A percentile compares a stretch with the other conserved stretches of the same genome.
phyloP scores from a whole-genome alignment of 2,113 vertebrate genomes.

The Atlantisia rogersi region DNA sequence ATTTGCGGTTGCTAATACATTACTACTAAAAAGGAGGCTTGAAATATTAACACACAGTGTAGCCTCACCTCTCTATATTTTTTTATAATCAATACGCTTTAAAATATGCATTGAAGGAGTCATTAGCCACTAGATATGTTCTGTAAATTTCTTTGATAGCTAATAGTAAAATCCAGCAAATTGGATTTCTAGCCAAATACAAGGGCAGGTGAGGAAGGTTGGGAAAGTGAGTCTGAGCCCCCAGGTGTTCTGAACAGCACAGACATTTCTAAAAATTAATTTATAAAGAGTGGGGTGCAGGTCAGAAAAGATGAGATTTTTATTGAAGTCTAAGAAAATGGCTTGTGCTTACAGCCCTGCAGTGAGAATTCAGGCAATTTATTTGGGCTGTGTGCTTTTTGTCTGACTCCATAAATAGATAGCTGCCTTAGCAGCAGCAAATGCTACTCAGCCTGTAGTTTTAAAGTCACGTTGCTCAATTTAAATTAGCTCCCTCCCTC shows the following conservation, averaged over 20 bases:
- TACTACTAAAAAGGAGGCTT: background rate
- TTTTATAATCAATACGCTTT: background rate
- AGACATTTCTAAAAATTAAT: background rate
- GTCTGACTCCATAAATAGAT: conserved; percentile 77
- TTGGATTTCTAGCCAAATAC: conserved; percentile 27
- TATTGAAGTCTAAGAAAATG: background rate
- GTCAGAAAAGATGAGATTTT: background rate
- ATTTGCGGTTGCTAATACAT: background rate
- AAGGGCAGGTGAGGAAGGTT: background rate
- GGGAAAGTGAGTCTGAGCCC: background rate
- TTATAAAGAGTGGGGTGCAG: background rate
- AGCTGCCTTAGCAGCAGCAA: conserved; percentile 73
- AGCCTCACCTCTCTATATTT: background rate
- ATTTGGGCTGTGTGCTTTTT: conserved; percentile 68
- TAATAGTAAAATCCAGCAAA: conserved; percentile 5
- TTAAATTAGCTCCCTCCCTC: conserved; percentile 62
- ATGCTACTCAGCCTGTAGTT: conserved; percentile 62
- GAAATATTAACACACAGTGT: background rate
- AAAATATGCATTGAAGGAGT: background rate
- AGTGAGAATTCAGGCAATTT: conserved; percentile 63
- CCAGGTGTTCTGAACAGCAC: background rate
- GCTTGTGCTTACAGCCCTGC: conserved; percentile 46
- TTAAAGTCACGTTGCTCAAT: conserved; percentile 70
- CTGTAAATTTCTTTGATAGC: background rate
- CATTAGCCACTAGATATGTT: background rate